Evolutionary conservation across 1,140 invertebrate species (phyloP).

Genomic region (Anadara kagoshimensis): DNA sequence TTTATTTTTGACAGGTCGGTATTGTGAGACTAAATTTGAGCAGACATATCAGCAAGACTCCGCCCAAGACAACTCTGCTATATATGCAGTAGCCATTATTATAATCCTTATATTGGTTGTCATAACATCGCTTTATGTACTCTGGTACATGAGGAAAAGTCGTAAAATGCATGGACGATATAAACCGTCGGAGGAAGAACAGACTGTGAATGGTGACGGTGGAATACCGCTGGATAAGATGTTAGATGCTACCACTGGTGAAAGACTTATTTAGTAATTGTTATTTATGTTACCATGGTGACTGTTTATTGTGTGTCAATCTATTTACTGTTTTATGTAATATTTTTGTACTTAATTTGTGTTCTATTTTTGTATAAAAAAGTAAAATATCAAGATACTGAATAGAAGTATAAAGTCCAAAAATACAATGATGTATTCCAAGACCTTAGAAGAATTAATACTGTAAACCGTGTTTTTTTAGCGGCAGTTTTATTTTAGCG

Average conservation of each 20-base stretch:
- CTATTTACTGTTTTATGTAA: too few relatives aligned
- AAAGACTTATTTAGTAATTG: constrained; percentile 41
- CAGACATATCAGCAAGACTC: background rate
- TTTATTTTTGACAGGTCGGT: constrained; percentile 20
- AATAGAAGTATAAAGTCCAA: too few relatives aligned
- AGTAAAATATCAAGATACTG: too few relatives aligned
- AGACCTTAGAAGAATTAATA: too few relatives aligned
- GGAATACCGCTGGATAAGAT: constrained; percentile 49
- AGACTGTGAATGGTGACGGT: background rate
- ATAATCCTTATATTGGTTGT: constrained; percentile 36
- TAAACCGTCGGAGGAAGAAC: constrained; percentile 48
- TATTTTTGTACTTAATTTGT: too few relatives aligned
- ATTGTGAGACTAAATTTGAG: constrained; percentile 21
- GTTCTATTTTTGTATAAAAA: too few relatives aligned
- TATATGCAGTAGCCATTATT: constrained; percentile 21
- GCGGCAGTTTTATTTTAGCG: too few relatives aligned
- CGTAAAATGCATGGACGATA: constrained; percentile 46
- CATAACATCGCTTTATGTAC: constrained; percentile 14
- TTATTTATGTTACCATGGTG: background rate
- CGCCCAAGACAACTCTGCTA: constrained; percentile 11
- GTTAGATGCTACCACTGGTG: constrained; percentile 37
- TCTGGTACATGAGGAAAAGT: constrained; percentile 36
- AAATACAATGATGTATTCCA: too few relatives aligned
- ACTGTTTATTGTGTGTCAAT: too few relatives aligned
- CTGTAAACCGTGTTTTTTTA: too few relatives aligned